These are phyloP conservation scores for Drosophila subsilvestris DNA, from an alignment of 2,888 invertebrate genomes.

Conservation along the genomic window DNA sequence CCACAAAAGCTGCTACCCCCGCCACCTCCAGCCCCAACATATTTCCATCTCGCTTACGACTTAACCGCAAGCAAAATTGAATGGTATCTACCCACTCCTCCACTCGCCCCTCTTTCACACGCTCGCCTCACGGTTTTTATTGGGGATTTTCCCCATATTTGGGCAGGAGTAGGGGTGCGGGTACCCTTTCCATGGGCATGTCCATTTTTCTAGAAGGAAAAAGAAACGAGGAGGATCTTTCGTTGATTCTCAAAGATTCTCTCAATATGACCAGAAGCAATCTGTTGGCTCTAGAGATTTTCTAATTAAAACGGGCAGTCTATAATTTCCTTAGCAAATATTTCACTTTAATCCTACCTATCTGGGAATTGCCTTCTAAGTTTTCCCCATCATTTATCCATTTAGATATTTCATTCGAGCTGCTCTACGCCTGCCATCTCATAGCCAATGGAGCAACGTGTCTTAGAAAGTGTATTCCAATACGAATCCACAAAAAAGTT, in stretches of 20 bases:
- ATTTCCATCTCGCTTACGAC: conserved; percentile 7
- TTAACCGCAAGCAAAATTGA: conserved; percentile 65
- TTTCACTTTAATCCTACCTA: too few relatives aligned
- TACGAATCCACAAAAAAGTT: not conserved
- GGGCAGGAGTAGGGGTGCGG: too few relatives aligned
- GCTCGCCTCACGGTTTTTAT: not conserved
- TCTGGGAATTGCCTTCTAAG: conserved; percentile 18
- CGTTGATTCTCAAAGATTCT: too few relatives aligned
- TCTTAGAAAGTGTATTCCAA: not conserved
- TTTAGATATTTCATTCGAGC: not conserved
- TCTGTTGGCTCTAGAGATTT: too few relatives aligned
- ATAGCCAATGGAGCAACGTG: not conserved
- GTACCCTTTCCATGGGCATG: not conserved
- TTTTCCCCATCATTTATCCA: not conserved
- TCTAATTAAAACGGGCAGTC: too few relatives aligned
- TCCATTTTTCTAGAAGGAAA: not conserved
- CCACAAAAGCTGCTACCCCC: conserved; percentile 42
- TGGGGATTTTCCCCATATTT: not conserved
- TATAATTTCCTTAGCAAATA: too few relatives aligned
- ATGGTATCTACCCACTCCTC: conserved; percentile 20
- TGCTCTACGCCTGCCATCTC: not conserved
- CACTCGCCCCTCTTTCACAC: not conserved
- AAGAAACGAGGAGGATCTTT: too few relatives aligned
- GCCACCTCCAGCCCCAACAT: conserved; percentile 27
- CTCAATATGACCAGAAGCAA: too few relatives aligned